These are phyloP conservation scores for Heliconius hermathena DNA, from an alignment of 1,140 invertebrate species.

Conservation along the genomic window DNA sequence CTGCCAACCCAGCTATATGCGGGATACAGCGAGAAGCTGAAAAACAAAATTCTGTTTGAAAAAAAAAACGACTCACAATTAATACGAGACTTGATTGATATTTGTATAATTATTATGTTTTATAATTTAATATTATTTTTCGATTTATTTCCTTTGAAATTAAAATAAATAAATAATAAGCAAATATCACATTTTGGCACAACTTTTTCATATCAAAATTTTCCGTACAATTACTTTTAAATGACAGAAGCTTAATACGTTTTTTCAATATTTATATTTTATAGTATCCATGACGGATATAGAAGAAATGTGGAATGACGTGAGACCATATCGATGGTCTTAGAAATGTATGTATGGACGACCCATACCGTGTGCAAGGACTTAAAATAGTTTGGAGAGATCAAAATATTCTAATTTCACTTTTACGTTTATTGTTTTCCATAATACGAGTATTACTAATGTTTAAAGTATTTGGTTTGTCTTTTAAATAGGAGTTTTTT, in stretches of 20 bases:
- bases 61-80: too few species aligned
- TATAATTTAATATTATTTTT: too few species aligned
- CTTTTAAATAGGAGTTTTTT: too few species aligned
- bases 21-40: too few species aligned
- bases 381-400: not conserved
- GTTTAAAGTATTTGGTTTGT: too few species aligned
- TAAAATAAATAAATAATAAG: too few species aligned
- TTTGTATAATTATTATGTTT: too few species aligned
- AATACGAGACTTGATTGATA: too few species aligned
- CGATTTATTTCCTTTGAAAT: too few species aligned
- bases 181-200: not conserved
- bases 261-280: not conserved
- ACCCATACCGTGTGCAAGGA: not conserved
- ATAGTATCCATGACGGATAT: not conserved
- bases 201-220: not conserved
- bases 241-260: not conserved
- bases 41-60: not conserved
- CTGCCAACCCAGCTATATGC: too few species aligned
- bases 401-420: not conserved
- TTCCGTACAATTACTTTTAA: not conserved
- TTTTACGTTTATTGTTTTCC: not conserved
- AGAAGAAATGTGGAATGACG: not conserved
- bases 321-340: not conserved
- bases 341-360: not conserved
- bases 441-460: not conserved